Evolutionary conservation across 2,797 vertebrate species (phyloP), one percentile per base, ranked within the genome.

Genomic region (Odontamblyopus lacepedii): DNA sequence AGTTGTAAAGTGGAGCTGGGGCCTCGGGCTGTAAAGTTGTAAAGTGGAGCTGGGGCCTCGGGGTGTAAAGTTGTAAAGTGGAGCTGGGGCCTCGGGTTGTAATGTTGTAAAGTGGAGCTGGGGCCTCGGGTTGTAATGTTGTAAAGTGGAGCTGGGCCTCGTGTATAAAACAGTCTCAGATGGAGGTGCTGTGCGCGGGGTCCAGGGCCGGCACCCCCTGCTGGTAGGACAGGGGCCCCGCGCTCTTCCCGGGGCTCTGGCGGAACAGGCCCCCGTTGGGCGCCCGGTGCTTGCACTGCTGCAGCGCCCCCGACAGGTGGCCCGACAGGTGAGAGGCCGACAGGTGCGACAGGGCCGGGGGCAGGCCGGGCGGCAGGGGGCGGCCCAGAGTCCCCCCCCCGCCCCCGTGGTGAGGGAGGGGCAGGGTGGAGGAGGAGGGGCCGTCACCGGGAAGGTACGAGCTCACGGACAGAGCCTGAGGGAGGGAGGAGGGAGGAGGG

Each of bases 231-330:
- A 98, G 94, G 79, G 98, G 97, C 93, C 98, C 96, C 13, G 97
- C 96, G 70, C 95, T 97, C 92, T 99, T 99, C 85, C 99, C 94
- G 0, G 98, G 98, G 79, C 97, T 99, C 94, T 98, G 98, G 75
- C 96, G 95, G 94, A 99, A 99, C 72, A 99, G 96, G 82, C 97
- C 97, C 91, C 98, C 98, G 0, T 99, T 99, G 87, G 98, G 98
- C 0, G 98, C 97, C 89, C 98, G 95, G 93, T 99, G 98, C 95
- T 99, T 99, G 94, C 97, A 99, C 63, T 48, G 63, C 83, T 89
- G 88, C 91, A 97, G 95, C 88, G 95, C 95, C 92, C 95, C 95
- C 92, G 95, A 95, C 93, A 97, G 95, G 91, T 95, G 96, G 90
- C 19, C 62, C 29, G 32, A 91, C 96, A 97, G 88, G 97, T 97